Percentiles rank a stretch among this genome's conserved stretches.
Conservation (phyloP, 2,797 vertebrate species). For the Darevskia mixta region DNA sequence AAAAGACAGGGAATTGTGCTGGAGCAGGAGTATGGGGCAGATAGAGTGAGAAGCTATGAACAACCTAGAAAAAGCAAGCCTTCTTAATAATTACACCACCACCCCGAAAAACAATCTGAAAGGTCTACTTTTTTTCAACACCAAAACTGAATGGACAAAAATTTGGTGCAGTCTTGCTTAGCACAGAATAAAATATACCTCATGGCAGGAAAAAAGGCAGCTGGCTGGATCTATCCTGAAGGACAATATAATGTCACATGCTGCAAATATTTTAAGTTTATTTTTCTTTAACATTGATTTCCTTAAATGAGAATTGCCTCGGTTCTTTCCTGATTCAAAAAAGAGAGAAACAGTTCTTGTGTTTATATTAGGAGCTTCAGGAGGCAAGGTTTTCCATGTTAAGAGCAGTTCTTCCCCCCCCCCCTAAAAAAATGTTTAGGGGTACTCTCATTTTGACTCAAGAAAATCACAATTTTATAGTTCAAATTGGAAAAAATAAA, state of each 20-base stretch:
- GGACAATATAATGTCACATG: conserved; percentile 13
- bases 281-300: conserved; percentile 34
- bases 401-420: background rate
- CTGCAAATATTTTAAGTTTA: conserved; percentile 20
- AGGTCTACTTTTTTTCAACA: background rate
- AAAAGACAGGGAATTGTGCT: background rate
- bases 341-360: conserved; percentile 2
- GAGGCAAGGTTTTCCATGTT: background rate
- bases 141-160: background rate
- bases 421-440: too few species aligned
- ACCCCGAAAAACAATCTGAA: background rate
- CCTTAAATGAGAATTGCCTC: background rate
- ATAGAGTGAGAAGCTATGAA: too few species aligned
- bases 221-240: background rate
- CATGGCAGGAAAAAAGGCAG: background rate
- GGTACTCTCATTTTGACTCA: too few species aligned
- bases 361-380: background rate
- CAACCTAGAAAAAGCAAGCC: background rate
- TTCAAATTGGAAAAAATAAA: too few species aligned
- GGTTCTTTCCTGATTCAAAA: conserved; percentile 19
- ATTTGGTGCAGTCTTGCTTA: background rate
- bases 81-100: background rate
- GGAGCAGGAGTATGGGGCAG: background rate
- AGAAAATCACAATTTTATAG: too few species aligned
- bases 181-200: background rate